Conservation (phyloP, 1,140 invertebrate species). For the Spodoptera litura region DNA sequence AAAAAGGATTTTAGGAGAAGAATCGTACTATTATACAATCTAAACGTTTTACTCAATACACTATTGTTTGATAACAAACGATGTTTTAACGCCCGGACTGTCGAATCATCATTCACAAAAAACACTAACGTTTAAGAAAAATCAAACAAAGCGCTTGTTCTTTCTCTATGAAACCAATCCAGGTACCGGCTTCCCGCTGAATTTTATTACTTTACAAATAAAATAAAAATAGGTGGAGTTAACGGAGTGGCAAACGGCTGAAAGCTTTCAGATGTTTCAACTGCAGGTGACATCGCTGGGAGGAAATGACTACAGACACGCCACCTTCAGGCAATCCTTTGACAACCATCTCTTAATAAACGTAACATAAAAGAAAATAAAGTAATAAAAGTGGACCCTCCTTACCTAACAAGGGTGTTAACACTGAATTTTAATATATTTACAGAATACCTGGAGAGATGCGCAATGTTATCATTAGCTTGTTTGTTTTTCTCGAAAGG, state of each 20-base stretch:
- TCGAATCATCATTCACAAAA: too few species aligned
- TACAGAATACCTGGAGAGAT: too few species aligned
- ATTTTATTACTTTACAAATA: slow-evolving; percentile 36
- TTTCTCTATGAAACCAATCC: slow-evolving; percentile 3
- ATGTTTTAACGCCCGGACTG: too few species aligned
- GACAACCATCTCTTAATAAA: slow-evolving; percentile 36
- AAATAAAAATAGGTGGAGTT: slow-evolving; percentile 55
- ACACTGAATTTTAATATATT: too few species aligned
- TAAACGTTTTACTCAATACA: too few species aligned
- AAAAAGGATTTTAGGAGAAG: too few species aligned
- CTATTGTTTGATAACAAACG: too few species aligned
- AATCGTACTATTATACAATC: too few species aligned
- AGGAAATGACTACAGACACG: slow-evolving; percentile 65
- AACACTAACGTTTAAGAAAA: too few species aligned
- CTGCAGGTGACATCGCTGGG: slow-evolving; percentile 65
- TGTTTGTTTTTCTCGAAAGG: too few species aligned
- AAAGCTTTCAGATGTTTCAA: slow-evolving; percentile 70
- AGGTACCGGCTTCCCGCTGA: neutral
- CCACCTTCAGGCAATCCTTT: slow-evolving; percentile 50
- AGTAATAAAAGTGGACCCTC: slow-evolving; percentile 8
- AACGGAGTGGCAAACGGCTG: slow-evolving; percentile 69
- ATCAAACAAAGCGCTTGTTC: too few species aligned
- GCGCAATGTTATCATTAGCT: too few species aligned
- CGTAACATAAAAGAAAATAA: slow-evolving; percentile 29
- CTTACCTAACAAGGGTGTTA: neutral